Evolutionary conservation across 2,888 invertebrate species (phyloP).

Genomic region (Morpho achilles): DNA sequence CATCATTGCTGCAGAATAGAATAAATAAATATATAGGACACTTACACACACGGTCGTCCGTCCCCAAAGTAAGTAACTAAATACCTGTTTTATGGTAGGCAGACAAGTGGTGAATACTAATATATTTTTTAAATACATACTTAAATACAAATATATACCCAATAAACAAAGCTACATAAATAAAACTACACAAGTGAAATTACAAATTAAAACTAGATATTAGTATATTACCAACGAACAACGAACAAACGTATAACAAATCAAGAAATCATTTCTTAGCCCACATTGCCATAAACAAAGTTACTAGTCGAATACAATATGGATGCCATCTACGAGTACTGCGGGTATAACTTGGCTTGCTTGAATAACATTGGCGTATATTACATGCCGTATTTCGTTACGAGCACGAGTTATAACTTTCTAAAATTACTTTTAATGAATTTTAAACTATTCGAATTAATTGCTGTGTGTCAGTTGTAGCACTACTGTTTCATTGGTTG

Average conservation of each 20-base stretch:
- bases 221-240: no score
- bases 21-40: no score
- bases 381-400: conserved; percentile 14
- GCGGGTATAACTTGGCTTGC: conserved; percentile 8
- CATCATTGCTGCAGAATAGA: no score
- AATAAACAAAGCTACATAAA: no score
- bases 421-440: conserved; percentile 30
- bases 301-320: conserved; percentile 11
- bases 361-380: conserved; percentile 11
- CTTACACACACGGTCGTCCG: no score
- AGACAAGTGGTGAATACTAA: no score
- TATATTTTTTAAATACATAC: no score
- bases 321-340: conserved; percentile 5
- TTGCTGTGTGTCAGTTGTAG: conserved; percentile 21
- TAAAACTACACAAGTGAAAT: no score
- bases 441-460: conserved; percentile 31
- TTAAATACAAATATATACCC: no score
- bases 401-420: conserved; percentile 20
- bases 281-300: conserved; percentile 5
- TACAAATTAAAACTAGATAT: no score
- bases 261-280: conserved; percentile 1
- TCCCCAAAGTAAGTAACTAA: no score
- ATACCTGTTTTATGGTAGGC: no score
- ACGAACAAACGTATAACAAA: conserved; percentile 2
- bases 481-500: conserved; percentile 32